Base-by-base conservation (phyloP, 2,113 vertebrate species). In the Hoplias malabaricus region DNA sequence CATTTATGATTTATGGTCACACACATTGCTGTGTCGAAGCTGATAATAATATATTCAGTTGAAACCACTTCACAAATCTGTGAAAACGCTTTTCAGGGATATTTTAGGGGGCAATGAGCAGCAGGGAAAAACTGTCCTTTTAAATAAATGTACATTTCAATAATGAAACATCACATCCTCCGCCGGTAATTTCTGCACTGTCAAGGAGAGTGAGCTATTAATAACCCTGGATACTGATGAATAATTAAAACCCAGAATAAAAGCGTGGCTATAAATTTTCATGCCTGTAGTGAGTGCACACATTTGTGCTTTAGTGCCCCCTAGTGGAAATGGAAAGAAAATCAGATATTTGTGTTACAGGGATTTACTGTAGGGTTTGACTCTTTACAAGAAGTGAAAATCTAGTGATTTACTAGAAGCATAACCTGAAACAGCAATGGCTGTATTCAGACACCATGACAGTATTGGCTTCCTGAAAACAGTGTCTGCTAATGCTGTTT, bases 141-240 rank as follows among this genome's bases (percentile, higher is more conserved):
- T 25, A 57, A 48, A 14, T 27, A 36, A 79, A 72, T 54, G 54
- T 23, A 73, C 54, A 43, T 43, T 61, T 80, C 63, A 75, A 62
- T 59, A 59, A 53, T 80, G 65, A 69, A 69, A 69, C 31, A 69
- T 21, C 42, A 74, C 61, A 43, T 23, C 43, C 54, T 14, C 57
- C 38, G 12, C 46, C 1, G 1, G 56, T 67, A n/a, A 65, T 73
- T 67, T 79, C 16, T 68, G 63, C 46, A 59, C 54, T 29, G n/a
- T 56, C n/a, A 43, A 43, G 5, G 50, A 67, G 6, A 3, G 1
- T 8, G 23, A 16, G 13, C 63, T 76, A 57, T 68, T 56, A 76
- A 76, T 76, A 76, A 67, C 50, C 10, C 5, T 31, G 50, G 38
- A 19, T 57, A 33, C 46, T 11, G 25, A 43, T 75, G 46, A 67